Conservation (phyloP, 2,888 invertebrate genomes). For the Philonicus albiceps region DNA sequence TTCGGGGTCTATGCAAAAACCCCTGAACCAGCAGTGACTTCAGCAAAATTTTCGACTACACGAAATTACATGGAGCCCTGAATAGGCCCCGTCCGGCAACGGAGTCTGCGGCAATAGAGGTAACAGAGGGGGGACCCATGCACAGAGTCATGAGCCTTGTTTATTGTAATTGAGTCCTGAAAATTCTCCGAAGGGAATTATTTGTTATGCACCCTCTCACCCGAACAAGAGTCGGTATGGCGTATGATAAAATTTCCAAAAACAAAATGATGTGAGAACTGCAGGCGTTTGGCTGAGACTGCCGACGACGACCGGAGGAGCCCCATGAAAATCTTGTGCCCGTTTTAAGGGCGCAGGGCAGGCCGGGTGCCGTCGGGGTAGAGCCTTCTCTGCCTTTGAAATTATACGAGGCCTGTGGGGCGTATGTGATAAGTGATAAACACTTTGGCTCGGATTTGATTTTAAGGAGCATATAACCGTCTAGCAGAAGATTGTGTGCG, state of each 20-base stretch:
- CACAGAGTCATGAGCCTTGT: slow-evolving; percentile 23
- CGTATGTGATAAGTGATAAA: slow-evolving; percentile 38
- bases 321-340: not conserved
- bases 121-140: not conserved
- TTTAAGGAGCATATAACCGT: slow-evolving; percentile 34
- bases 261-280: slow-evolving; percentile 36
- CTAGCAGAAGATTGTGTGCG: not conserved
- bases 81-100: not conserved
- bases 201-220: slow-evolving; percentile 37
- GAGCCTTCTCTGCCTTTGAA: not conserved
- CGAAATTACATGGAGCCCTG: not conserved
- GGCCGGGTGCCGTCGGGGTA: not conserved
- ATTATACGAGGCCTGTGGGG: slow-evolving; percentile 21
- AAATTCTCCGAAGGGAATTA: slow-evolving; percentile 38
- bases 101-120: not conserved
- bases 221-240: not conserved
- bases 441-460: slow-evolving; percentile 37
- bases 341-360: not conserved
- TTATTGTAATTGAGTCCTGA: slow-evolving; percentile 41
- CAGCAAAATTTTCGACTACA: slow-evolving; percentile 14
- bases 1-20: not conserved
- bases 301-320: not conserved
- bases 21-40: slow-evolving; percentile 11
- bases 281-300: not conserved
- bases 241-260: not conserved